These are phyloP conservation scores for Cinclus cinclus DNA, from an alignment of 2,113 vertebrate genomes.

Conservation along the genomic window DNA sequence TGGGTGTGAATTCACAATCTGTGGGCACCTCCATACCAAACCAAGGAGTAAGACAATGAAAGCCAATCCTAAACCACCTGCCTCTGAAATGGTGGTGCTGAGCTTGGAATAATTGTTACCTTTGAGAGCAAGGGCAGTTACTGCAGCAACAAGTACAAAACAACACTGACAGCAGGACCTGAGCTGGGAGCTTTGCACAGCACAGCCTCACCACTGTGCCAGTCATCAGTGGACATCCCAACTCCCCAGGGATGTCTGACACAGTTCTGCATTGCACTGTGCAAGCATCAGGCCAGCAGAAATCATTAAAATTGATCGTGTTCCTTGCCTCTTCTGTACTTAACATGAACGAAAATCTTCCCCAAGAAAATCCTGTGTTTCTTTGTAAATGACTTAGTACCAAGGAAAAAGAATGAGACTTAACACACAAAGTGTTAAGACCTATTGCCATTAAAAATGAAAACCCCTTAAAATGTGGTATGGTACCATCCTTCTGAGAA, in stretches of 20 bases:
- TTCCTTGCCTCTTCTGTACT: not conserved
- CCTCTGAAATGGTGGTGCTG: not conserved
- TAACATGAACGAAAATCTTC: not conserved
- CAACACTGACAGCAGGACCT: not conserved
- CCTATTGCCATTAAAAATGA: conserved; percentile 14
- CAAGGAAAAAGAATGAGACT: not conserved
- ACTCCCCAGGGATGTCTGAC: not conserved
- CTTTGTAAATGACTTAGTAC: not conserved
- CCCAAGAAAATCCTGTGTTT: rapidly evolving
- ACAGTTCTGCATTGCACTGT: not conserved
- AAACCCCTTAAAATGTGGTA: not conserved
- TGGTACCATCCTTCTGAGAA: not conserved
- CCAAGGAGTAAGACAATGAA: not conserved
- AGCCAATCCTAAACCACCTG: not conserved
- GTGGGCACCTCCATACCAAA: not conserved
- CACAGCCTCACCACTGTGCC: not conserved
- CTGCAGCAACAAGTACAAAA: not conserved
- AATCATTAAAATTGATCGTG: not conserved
- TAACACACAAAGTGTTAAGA: not conserved
- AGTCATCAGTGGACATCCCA: not conserved
- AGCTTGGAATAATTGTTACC: rapidly evolving
- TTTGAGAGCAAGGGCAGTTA: not conserved
- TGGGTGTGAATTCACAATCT: not conserved
- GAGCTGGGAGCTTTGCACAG: not conserved
- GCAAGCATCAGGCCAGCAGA: not conserved